Percentiles rank a stretch among this genome's conserved stretches.
Conservation (phyloP, 2,888 invertebrate genomes). For the Gandaritis pyraliata region DNA sequence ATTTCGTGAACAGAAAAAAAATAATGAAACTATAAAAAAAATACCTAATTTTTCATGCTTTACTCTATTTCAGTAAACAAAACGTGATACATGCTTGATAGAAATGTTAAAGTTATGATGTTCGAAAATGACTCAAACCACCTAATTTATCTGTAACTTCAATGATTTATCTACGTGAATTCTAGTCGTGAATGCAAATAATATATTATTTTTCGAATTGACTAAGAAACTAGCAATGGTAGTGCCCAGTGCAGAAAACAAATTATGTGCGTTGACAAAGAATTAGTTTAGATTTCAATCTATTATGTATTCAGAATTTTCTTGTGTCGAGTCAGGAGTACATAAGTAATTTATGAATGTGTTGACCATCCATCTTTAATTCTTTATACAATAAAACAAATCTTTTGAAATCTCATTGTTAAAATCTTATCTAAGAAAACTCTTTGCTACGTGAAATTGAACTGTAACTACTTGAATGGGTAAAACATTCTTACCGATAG, state of each 20-base stretch:
- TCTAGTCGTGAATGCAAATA: background rate
- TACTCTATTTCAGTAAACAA: background rate
- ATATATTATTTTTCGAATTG: too few species aligned
- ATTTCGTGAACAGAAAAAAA: background rate
- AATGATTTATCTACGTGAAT: conserved; percentile 4
- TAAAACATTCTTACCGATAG: conserved; percentile 24
- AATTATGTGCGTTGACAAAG: background rate
- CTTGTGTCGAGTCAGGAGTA: conserved; percentile 1
- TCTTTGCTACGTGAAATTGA: conserved; percentile 1
- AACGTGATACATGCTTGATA: conserved; percentile 3
- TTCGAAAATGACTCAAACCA: background rate
- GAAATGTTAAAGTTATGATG: background rate
- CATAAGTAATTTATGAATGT: too few species aligned
- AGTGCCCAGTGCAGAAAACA: conserved; percentile 5
- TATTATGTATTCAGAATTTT: conserved; percentile 1
- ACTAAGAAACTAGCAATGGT: conserved; percentile 3
- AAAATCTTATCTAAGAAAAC: too few species aligned
- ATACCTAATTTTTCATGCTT: background rate
- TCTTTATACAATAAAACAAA: too few species aligned
- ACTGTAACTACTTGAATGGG: background rate
- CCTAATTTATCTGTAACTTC: conserved; percentile 1
- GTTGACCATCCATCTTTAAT: too few species aligned
- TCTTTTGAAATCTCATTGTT: too few species aligned
- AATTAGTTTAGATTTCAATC: conserved; percentile 3
- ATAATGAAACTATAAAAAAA: background rate